Evolutionary conservation across 2,797 vertebrate genomes (phyloP).

Genomic region (Gadopsis marmoratus): DNA sequence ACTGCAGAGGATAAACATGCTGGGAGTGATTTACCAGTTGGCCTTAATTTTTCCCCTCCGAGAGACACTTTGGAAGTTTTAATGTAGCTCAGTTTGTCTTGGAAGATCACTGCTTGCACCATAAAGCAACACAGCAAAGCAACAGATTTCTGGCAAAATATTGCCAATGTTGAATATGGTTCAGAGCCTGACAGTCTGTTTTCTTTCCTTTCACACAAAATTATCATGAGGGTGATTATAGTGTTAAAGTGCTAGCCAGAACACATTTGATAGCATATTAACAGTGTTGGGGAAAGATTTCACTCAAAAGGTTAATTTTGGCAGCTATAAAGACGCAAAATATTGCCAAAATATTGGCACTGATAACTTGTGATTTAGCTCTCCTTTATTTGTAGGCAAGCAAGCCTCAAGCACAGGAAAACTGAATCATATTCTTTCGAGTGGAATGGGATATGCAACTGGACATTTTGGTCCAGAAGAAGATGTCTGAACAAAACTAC

Average conservation of each 20-base stretch:
- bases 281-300: not conserved
- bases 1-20: constrained; percentile 16
- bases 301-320: not conserved
- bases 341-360: not conserved
- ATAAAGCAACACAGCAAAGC: not conserved
- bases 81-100: not conserved
- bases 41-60: not conserved
- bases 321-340: not conserved
- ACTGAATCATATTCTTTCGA: not conserved
- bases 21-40: not conserved
- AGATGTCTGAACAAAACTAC: not conserved
- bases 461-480: not conserved
- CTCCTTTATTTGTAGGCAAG: not conserved
- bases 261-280: not conserved
- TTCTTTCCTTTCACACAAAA: constrained; percentile 2
- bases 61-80: not conserved
- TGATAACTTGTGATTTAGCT: not conserved
- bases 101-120: not conserved
- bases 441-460: not conserved
- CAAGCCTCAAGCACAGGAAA: not conserved
- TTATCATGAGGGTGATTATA: not conserved
- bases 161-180: not conserved
- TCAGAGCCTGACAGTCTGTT: not conserved
- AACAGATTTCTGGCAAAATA: not conserved
- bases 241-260: not conserved